Evolutionary conservation across 35 echinoderm and acorn worm species (phyloP).

Genomic region (Amphiura filiformis): DNA sequence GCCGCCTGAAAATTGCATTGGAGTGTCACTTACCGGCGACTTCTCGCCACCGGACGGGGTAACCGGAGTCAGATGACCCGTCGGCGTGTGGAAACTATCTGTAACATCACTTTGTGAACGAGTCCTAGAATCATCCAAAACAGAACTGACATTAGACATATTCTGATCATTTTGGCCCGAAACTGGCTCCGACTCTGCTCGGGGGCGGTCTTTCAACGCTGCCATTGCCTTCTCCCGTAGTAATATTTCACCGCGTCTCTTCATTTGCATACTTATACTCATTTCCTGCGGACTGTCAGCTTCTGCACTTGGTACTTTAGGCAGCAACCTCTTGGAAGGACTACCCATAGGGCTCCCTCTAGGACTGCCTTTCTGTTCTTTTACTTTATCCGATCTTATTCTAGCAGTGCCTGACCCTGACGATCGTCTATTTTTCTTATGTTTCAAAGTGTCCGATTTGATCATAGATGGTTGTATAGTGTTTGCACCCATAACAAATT

Average conservation of each 20-base stretch:
- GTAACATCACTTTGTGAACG: not conserved
- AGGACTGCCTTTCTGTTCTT: slow-evolving; percentile 9
- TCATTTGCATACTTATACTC: not conserved
- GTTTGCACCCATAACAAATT: slow-evolving; percentile 36
- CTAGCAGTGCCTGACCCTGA: slow-evolving; percentile 24
- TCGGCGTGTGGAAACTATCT: not conserved
- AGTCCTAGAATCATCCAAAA: slow-evolving; percentile 25
- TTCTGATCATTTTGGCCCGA: not conserved
- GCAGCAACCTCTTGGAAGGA: slow-evolving; percentile 15
- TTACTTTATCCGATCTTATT: slow-evolving; percentile 16
- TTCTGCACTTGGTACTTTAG: not conserved
- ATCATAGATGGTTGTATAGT: slow-evolving; percentile 42
- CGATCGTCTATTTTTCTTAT: slow-evolving; percentile 14
- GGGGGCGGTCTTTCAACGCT: not conserved
- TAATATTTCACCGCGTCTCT: not conserved
- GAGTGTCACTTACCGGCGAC: slow-evolving; percentile 40
- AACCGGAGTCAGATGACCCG: not conserved
- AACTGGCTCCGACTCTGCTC: not conserved
- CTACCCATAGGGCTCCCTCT: slow-evolving; percentile 27
- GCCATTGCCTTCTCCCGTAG: not conserved
- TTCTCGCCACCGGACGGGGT: slow-evolving; percentile 2
- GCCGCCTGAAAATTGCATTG: slow-evolving; percentile 42
- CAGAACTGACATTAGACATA: not conserved
- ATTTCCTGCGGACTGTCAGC: no score
- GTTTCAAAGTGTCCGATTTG: slow-evolving; percentile 41